Evolutionary conservation across 2,113 vertebrate species (phyloP).

Genomic region (human): DNA sequence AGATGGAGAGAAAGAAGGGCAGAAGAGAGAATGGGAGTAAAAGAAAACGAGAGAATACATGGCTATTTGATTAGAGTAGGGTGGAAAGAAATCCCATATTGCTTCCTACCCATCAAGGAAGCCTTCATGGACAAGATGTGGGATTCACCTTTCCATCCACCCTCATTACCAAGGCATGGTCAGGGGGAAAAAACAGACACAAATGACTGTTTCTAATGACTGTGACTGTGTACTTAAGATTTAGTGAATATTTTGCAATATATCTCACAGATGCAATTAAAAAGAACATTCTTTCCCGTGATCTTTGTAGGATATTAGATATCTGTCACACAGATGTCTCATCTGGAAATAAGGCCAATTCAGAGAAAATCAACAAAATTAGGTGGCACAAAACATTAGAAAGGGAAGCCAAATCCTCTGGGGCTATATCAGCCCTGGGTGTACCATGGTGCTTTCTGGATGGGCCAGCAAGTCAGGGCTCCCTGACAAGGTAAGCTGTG

Average conservation of each 20-base stretch:
- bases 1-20: too few species aligned
- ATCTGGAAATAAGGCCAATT: neutral
- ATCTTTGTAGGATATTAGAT: neutral
- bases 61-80: neutral
- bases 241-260: neutral
- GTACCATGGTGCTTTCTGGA: neutral
- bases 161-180: neutral
- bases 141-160: neutral
- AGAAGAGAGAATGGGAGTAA: neutral
- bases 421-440: neutral
- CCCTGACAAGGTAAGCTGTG: neutral
- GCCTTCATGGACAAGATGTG: neutral
- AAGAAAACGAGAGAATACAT: neutral
- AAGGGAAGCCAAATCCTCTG: neutral
- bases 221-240: neutral
- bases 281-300: neutral
- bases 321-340: neutral
- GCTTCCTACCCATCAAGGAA: neutral
- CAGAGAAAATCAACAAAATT: neutral
- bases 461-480: neutral
- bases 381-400: neutral
- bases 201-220: neutral
- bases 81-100: neutral
- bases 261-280: neutral
- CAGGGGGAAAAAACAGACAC: neutral